Conservation (phyloP, 2,797 vertebrate genomes). For the Melanogrammus aeglefinus region DNA sequence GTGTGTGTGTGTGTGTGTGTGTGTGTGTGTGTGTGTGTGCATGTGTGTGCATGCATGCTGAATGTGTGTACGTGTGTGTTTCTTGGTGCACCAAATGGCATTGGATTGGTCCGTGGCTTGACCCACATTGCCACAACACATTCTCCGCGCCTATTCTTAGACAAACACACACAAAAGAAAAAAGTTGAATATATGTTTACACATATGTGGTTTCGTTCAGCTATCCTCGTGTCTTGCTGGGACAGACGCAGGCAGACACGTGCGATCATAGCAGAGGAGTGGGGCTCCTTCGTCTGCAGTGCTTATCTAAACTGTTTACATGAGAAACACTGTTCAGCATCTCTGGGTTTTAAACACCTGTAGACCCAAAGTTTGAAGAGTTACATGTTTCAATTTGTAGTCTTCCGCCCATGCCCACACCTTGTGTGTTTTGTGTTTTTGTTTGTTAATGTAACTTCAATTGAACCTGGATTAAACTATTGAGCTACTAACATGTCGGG, state of each 20-base stretch:
- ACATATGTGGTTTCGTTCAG: constrained; percentile 10
- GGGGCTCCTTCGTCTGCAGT: constrained; percentile 23
- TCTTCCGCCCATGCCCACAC: too few species aligned
- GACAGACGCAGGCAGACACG: constrained; percentile 26
- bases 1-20: constrained; percentile 2
- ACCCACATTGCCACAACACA: background rate
- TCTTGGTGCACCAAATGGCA: background rate
- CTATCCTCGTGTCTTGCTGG: constrained; percentile 10
- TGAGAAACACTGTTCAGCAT: constrained; percentile 53
- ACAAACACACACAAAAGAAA: constrained; percentile 5
- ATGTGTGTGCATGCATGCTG: background rate
- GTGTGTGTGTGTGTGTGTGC: constrained; percentile 3
- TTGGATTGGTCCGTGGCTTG: background rate
- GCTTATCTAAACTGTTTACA: constrained; percentile 44
- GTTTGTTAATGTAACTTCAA: background rate
- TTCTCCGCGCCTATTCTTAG: background rate
- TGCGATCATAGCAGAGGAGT: background rate
- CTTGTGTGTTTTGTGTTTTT: background rate
- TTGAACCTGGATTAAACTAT: background rate
- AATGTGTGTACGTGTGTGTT: background rate
- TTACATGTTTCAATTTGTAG: background rate
- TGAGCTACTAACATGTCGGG: too few species aligned
- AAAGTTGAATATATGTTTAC: constrained; percentile 15
- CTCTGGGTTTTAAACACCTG: constrained; percentile 44
- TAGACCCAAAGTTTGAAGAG: background rate